phyloP scores from a whole-genome alignment of 2,113 vertebrate genomes.

The Amblyornis subalaris region DNA sequence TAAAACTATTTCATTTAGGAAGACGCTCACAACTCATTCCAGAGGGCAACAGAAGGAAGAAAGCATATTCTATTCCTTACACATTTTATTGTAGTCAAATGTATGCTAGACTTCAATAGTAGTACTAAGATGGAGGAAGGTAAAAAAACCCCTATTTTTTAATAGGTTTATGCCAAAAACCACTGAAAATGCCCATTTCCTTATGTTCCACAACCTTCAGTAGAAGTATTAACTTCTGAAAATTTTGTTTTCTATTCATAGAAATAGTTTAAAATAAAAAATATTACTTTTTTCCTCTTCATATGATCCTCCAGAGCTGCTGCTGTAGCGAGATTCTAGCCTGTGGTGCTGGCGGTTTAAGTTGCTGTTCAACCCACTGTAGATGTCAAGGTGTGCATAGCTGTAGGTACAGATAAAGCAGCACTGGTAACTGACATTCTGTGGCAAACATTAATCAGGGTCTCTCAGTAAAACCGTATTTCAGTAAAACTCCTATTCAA shows the following conservation, averaged over 20 bases:
- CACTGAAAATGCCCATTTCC: neutral
- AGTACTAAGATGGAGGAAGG: neutral
- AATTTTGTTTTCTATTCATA: neutral
- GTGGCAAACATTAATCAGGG: neutral
- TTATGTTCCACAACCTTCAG: neutral
- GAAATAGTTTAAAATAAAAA: neutral
- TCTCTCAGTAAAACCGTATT: neutral
- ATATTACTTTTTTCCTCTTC: constrained; percentile 95
- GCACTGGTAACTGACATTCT: neutral
- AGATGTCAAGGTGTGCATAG: constrained; percentile 90
- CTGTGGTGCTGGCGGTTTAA: constrained; percentile 95
- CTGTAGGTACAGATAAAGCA: constrained; percentile 63
- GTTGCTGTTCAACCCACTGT: constrained; percentile 90
- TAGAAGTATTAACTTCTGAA: neutral
- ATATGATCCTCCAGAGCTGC: constrained; percentile 98
- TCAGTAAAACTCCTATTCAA: neutral
- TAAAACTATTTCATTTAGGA: neutral
- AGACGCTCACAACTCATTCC: neutral
- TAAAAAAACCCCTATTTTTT: rapidly evolving
- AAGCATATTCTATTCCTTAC: neutral
- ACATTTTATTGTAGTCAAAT: neutral
- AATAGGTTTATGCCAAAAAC: neutral
- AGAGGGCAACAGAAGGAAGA: neutral
- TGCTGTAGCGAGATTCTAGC: constrained; percentile 97
- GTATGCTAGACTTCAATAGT: neutral